Base-by-base conservation (phyloP, 2,888 invertebrate genomes). In the Colostygia pectinataria region DNA sequence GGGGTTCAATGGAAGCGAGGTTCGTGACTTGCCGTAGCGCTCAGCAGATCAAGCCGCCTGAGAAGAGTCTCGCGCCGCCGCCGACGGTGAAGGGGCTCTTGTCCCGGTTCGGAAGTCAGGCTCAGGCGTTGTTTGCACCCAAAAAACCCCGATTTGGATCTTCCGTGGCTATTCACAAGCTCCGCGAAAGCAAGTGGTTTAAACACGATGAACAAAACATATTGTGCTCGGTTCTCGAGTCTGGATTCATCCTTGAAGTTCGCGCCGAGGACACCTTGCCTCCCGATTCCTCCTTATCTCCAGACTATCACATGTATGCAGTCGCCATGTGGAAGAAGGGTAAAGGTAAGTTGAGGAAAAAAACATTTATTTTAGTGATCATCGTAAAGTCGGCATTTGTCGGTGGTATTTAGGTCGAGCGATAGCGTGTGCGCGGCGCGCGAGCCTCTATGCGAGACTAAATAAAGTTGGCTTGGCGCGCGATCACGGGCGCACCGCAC, bases 101-200 rank as follows among this genome's bases (percentile, higher is more conserved):
- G 66, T 90, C 91, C 70, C 86, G 91, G 36, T 91, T 91, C 71
- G 91, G 91, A 68, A 91, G 91, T 65, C 91, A 91, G 77, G 91
- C 91, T 53, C 90, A 91, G 71, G 91, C 91, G 59, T 70, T 91
- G 56, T 91, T 87, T 75, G 91, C 87, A 67, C 88, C 86, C 41
- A 91, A 91, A 66, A 90, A 90, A 65, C 86, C 84, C 57, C 79
- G 91, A 55, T 92, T 92, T 76, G 92, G 92, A 53, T 93, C 93
- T 54, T 93, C 93, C 39, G 93, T 94, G 27, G 93, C 94, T 37
- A 93, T 93, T 54, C 94, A 94, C 74, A 94, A 94, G 71, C 85
- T 94, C 61, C 90, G 94, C 57, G 94, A 94, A 75, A 93, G 94
- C 55, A 94, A 94, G 90, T 95, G 95, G 95, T 94, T 94, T 74